A percentile compares a stretch with the other conserved stretches of the same genome.
These are phyloP conservation scores for Zingel zingel DNA, from an alignment of 2,113 vertebrate genomes.

Conservation along the genomic window DNA sequence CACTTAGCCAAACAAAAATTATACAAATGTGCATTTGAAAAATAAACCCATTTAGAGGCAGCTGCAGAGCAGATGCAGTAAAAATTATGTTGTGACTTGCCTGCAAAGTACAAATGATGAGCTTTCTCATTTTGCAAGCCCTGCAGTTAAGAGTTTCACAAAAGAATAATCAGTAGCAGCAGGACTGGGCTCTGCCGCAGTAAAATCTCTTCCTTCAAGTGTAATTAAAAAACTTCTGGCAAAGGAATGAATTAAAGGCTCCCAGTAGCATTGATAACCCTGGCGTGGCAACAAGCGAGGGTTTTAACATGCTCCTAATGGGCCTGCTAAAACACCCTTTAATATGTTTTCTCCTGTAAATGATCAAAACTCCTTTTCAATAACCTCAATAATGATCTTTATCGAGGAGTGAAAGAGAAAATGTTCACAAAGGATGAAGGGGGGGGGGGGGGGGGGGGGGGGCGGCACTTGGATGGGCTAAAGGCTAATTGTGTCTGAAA, in stretches of 20 bases:
- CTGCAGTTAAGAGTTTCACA: slow-evolving; percentile 48
- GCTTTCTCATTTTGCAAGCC: slow-evolving; percentile 51
- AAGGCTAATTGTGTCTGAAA: slow-evolving; percentile 86
- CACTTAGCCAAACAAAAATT: slow-evolving; percentile 53
- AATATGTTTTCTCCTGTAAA: slow-evolving; percentile 79
- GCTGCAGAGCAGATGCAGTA: slow-evolving; percentile 49
- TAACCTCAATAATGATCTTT: slow-evolving; percentile 72
- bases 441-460: slow-evolving; percentile 18
- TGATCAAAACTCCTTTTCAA: slow-evolving; percentile 77
- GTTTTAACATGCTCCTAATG: slow-evolving; percentile 67
- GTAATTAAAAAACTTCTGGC: slow-evolving; percentile 68
- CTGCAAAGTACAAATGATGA: slow-evolving; percentile 66
- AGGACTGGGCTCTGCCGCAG: slow-evolving; percentile 10
- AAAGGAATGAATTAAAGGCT: slow-evolving; percentile 62
- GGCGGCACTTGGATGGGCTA: slow-evolving; percentile 69
- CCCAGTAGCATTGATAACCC: slow-evolving; percentile 65
- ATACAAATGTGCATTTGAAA: slow-evolving; percentile 55
- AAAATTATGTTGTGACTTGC: slow-evolving; percentile 64
- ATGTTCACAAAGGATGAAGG: slow-evolving; percentile 64
- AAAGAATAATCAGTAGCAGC: slow-evolving; percentile 57
- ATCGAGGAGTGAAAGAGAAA: slow-evolving; percentile 68
- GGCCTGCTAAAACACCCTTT: slow-evolving; percentile 64
- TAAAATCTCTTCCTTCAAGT: slow-evolving; percentile 59
- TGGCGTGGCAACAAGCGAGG: slow-evolving; percentile 54
- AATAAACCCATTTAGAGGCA: slow-evolving; percentile 52